phyloP scores from a whole-genome alignment of 1,140 invertebrate genomes.

The Macrobrachium nipponense region DNA sequence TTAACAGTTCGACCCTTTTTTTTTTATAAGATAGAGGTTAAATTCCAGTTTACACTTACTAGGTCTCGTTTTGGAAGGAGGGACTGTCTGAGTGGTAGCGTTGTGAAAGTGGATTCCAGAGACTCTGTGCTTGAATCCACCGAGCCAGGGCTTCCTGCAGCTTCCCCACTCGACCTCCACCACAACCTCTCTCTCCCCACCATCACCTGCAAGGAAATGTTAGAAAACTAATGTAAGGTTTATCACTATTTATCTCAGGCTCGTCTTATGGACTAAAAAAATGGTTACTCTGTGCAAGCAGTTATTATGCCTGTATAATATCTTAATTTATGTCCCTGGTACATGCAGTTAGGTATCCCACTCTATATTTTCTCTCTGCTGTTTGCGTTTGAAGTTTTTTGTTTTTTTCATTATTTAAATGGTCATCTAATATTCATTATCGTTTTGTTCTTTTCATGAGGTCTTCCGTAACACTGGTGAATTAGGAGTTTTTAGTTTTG shows the following conservation, averaged over 20 bases:
- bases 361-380: too few species aligned
- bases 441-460: too few species aligned
- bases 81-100: slow-evolving; percentile 34
- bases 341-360: too few species aligned
- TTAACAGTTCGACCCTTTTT: neutral
- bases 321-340: too few species aligned
- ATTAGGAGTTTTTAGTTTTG: too few species aligned
- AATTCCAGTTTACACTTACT: neutral
- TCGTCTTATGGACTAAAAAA: neutral
- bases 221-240: neutral
- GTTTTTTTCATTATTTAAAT: too few species aligned
- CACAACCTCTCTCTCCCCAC: slow-evolving; percentile 41
- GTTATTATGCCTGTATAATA: too few species aligned
- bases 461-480: too few species aligned
- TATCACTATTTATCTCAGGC: too few species aligned
- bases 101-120: slow-evolving; percentile 35
- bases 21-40: too few species aligned
- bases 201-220: slow-evolving; percentile 1
- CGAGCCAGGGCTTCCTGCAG: slow-evolving; percentile 29
- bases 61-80: neutral
- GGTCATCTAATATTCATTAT: too few species aligned
- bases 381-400: too few species aligned
- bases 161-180: slow-evolving; percentile 47
- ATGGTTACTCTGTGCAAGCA: neutral
- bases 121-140: slow-evolving; percentile 27